These are phyloP conservation scores for Thera britannica DNA, from an alignment of 2,888 invertebrate species.

Conservation along the genomic window DNA sequence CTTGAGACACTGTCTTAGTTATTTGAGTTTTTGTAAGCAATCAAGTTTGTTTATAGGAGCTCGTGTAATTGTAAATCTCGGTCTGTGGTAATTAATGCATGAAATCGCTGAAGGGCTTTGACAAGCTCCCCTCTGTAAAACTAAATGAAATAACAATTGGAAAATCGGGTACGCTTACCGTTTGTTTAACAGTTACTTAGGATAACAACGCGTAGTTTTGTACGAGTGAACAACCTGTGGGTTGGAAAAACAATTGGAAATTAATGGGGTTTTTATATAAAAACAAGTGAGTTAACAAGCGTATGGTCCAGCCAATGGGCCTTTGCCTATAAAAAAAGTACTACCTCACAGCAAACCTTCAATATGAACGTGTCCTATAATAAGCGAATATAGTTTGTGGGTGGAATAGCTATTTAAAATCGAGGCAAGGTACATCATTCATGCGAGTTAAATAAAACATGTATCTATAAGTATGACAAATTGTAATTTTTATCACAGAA, in stretches of 20 bases:
- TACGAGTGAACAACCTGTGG: constrained; percentile 2
- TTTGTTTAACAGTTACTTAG: constrained; percentile 52
- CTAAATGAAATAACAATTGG: constrained; percentile 59
- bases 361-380: no score
- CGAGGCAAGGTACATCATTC: no score
- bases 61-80: constrained; percentile 83
- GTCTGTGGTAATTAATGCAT: constrained; percentile 81
- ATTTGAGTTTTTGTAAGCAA: constrained; percentile 85
- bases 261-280: no score
- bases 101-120: constrained; percentile 74
- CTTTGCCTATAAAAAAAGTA: no score
- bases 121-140: constrained; percentile 60
- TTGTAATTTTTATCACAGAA: no score
- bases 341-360: no score
- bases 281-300: no score
- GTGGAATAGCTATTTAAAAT: no score
- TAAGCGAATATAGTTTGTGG: no score
- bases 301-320: no score
- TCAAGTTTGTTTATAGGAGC: constrained; percentile 83
- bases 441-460: no score
- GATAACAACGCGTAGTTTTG: constrained; percentile 24
- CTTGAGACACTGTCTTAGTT: constrained; percentile 85
- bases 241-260: constrained; percentile 15
- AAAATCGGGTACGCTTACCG: constrained; percentile 49
- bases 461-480: no score